These are phyloP conservation scores for Heterotis niloticus DNA, from an alignment of 2,113 vertebrate genomes.

Conservation along the genomic window DNA sequence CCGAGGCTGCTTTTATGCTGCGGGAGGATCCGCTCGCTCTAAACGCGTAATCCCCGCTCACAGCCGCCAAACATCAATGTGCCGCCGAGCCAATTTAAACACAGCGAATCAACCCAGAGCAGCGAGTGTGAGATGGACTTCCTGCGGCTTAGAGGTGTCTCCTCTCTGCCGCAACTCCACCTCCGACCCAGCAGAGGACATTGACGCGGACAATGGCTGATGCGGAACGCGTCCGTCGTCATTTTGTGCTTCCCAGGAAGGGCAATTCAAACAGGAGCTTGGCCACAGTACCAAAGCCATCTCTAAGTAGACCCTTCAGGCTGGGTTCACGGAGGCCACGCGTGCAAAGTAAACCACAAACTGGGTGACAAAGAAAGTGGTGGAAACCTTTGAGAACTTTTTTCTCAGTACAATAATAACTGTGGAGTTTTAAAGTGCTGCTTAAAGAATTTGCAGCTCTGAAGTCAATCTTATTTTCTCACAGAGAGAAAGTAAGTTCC, in stretches of 20 bases:
- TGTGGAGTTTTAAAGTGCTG: too few species aligned
- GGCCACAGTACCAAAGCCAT: not conserved
- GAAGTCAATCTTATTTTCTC: too few species aligned
- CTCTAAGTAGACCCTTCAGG: not conserved
- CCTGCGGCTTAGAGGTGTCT: slow-evolving; percentile 81
- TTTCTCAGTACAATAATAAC: too few species aligned
- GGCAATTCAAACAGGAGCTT: slow-evolving; percentile 4
- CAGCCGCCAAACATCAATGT: slow-evolving; percentile 88
- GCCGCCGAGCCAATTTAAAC: slow-evolving; percentile 88
- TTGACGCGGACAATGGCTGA: slow-evolving; percentile 52
- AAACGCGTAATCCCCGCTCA: slow-evolving; percentile 92
- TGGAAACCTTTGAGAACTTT: too few species aligned
- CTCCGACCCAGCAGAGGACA: slow-evolving; percentile 43
- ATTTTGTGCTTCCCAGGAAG: not conserved
- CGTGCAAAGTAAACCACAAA: too few species aligned
- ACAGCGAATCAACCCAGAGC: slow-evolving; percentile 89
- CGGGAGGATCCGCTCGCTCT: slow-evolving; percentile 82
- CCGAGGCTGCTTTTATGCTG: slow-evolving; percentile 77
- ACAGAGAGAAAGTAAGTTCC: too few species aligned
- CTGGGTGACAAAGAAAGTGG: too few species aligned
- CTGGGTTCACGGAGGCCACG: not conserved
- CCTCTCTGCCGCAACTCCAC: slow-evolving; percentile 43
- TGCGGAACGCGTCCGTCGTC: not conserved
- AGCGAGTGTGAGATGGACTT: slow-evolving; percentile 78
- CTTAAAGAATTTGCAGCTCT: too few species aligned